Evolutionary conservation across 2,113 vertebrate species (phyloP).

Genomic region (Catharus bicknelli): DNA sequence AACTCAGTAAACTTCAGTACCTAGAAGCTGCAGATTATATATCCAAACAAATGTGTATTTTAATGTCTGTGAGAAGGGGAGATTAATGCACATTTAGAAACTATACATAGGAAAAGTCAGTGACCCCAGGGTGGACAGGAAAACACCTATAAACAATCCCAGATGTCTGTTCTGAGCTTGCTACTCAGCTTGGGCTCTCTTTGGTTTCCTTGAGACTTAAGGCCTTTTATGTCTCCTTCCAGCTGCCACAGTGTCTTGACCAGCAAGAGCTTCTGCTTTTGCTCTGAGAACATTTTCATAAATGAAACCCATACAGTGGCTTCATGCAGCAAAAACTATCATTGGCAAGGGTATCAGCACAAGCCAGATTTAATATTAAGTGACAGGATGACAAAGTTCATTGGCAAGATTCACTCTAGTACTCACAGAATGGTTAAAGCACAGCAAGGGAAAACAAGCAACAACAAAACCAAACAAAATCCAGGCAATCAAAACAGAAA

Average conservation of each 20-base stretch:
- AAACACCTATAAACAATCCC: not conserved
- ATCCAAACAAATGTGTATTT: not conserved
- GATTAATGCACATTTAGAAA: not conserved
- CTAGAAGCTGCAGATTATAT: not conserved
- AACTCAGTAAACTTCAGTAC: not conserved
- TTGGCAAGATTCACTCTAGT: not conserved
- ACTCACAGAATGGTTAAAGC: not conserved
- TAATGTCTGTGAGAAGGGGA: not conserved
- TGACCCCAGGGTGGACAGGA: not conserved
- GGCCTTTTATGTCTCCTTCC: not conserved
- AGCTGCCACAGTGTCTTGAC: not conserved
- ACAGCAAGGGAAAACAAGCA: not conserved
- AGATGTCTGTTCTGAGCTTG: not conserved
- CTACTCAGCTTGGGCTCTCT: not conserved
- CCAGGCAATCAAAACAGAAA: not conserved
- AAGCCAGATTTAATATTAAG: not conserved
- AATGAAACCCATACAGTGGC: not conserved
- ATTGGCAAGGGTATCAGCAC: not conserved
- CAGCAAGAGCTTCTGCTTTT: not conserved
- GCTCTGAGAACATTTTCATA: not conserved
- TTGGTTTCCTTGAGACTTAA: not conserved
- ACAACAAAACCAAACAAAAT: not conserved
- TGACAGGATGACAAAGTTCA: not conserved
- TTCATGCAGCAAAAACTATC: not conserved
- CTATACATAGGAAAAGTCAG: not conserved